Base-by-base conservation (phyloP, 2,113 vertebrate genomes). In the Taxidea taxus region DNA sequence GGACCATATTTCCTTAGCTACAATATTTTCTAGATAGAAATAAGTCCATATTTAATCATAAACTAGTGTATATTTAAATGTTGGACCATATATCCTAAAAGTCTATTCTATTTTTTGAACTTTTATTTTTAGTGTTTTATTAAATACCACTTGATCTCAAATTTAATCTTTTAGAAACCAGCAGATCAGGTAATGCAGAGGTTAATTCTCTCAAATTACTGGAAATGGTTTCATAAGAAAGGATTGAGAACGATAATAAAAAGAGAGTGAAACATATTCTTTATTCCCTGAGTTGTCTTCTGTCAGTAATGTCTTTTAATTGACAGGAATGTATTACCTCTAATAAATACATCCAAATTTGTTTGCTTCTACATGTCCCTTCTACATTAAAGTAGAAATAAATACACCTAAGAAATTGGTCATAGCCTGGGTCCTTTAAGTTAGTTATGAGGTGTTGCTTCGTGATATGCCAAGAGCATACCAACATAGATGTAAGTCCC, bases 1-100 rank as follows among this genome's bases (percentile, higher is more conserved):
- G 81, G n/a, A 74, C 21, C 16, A 42, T 16, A 62, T 83, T 27
- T 83, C 34, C 37, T 94, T 58, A 82, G 74, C 42, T 56, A 21
- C 62, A 68, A 58, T 25, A 60, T 86, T 87, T 92, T 44, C 70
- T 94, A 92, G 70, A 60, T 92, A 80, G 72, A 90, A 92, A 80
- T 81, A 87, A 90, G 12, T 84, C 21, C 27, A 18, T 83, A 64
- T 66, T 60, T 95, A 81, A 62, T 25, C 62, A 93, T 84, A 66
- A 27, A 25, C 54, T 78, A 77, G 10, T 70, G 47, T 83, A 23
- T 56, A 62, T 49, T 87, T 95, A 81, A 95, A 56, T 47, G 34
- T 70, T 27, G 14, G 47, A 58, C 2, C 2, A 68, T 83, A 74
- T 82, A 25, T 15, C 81, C 29, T 89, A 89, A 78, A 18, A 10